Percentiles rank a stretch among this genome's conserved stretches.
Evolutionary conservation across 1,140 invertebrate species (phyloP).

Genomic region (Hydropsyche tenuis): DNA sequence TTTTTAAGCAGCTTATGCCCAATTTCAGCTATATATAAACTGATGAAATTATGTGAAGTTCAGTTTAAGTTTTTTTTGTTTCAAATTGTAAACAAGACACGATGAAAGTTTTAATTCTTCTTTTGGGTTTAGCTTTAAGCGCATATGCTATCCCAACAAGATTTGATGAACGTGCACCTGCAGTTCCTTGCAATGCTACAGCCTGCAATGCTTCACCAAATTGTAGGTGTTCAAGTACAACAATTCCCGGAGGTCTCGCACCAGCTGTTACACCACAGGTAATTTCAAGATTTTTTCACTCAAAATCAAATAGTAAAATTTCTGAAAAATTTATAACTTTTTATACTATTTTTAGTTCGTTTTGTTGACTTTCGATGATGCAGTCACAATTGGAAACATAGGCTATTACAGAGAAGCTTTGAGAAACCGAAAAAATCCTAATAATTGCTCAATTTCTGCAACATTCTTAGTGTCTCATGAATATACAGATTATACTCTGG

Average conservation of each 20-base stretch:
- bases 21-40: constrained; percentile 9
- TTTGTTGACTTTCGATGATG: constrained; percentile 74
- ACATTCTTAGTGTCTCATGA: constrained; percentile 66
- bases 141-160: background rate
- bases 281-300: constrained; percentile 30
- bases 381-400: constrained; percentile 65
- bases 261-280: constrained; percentile 59
- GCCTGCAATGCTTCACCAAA: constrained; percentile 59
- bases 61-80: background rate
- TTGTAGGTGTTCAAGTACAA: constrained; percentile 60
- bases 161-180: background rate
- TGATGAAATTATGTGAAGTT: background rate
- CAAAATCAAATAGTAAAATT: no score
- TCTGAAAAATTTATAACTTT: no score
- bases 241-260: constrained; percentile 53
- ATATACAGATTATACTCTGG: constrained; percentile 63
- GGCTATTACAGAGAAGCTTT: constrained; percentile 63
- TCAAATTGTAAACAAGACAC: background rate
- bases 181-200: background rate
- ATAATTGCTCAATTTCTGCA: constrained; percentile 63
- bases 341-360: constrained; percentile 62
- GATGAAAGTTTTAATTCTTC: background rate
- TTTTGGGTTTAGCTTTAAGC: background rate
- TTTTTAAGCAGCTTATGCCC: background rate
- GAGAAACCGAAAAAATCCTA: constrained; percentile 60